A percentile compares a stretch with the other conserved stretches of the same genome.
These are phyloP conservation scores for Amazona finschi DNA, from an alignment of 2,797 vertebrate species.

Conservation along the genomic window DNA sequence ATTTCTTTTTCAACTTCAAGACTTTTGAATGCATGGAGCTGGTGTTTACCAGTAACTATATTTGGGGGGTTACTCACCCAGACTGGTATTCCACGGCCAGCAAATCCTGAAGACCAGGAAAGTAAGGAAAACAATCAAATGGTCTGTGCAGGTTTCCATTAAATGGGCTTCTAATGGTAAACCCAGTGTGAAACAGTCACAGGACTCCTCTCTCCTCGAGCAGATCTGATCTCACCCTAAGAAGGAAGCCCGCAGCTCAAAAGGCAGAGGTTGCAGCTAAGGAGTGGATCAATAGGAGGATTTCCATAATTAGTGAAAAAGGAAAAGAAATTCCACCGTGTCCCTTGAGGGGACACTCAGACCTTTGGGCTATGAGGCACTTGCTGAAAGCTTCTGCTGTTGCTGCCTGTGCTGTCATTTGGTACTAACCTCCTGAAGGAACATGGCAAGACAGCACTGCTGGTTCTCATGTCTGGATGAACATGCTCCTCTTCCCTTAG, in stretches of 20 bases:
- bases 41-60: not conserved
- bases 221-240: not conserved
- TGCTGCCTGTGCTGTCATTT: slow-evolving; percentile 38
- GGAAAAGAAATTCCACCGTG: not conserved
- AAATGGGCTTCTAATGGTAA: not conserved
- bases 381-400: slow-evolving; percentile 12
- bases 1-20: not conserved
- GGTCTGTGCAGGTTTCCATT: not conserved
- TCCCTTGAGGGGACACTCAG: not conserved
- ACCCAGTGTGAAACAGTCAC: not conserved
- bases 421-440: slow-evolving; percentile 55
- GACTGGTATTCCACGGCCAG: not conserved
- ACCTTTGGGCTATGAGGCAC: not conserved
- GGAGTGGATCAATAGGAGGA: not conserved
- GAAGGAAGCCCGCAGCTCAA: not conserved
- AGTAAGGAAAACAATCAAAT: not conserved
- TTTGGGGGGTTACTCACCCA: not conserved
- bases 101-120: not conserved
- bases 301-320: not conserved
- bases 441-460: slow-evolving; percentile 49
- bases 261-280: not conserved
- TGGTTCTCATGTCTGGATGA: slow-evolving; percentile 51
- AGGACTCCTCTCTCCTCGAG: not conserved
- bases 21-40: not conserved
- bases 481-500: slow-evolving; percentile 8